phyloP scores from a whole-genome alignment of 2,888 invertebrate species.

The Clusia tigrina region DNA sequence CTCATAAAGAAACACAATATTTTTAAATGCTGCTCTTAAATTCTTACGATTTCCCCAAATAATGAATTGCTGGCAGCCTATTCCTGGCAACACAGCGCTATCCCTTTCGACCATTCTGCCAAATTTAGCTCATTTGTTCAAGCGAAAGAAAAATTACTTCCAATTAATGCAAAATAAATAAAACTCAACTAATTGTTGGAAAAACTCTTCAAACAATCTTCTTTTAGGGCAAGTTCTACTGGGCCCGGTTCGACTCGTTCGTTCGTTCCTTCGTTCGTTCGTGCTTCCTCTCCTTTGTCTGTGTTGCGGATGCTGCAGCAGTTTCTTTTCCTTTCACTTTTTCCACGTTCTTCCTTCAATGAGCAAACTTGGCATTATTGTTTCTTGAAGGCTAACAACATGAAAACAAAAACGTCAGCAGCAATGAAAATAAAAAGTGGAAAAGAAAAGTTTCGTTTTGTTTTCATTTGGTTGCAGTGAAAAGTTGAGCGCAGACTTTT shows the following conservation, averaged over 20 bases:
- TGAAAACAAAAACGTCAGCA: conserved; percentile 49
- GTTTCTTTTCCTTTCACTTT: neutral
- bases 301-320: no score
- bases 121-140: conserved; percentile 52
- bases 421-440: conserved; percentile 28
- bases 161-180: conserved; percentile 59
- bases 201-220: conserved; percentile 33
- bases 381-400: conserved; percentile 53
- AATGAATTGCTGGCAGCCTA: no score
- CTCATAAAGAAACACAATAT: no score
- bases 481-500: neutral
- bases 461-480: no score
- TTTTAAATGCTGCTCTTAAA: no score
- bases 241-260: neutral
- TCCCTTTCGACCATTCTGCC: conserved; percentile 29
- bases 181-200: conserved; percentile 58
- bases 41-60: no score
- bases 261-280: neutral
- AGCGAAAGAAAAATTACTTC: conserved; percentile 54
- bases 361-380: conserved; percentile 59
- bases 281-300: neutral
- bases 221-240: conserved; percentile 6
- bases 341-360: conserved; percentile 34
- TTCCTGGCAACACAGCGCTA: conserved; percentile 43
- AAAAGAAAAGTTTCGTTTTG: neutral